Evolutionary conservation across 2,888 invertebrate species (phyloP).

Genomic region (Blastobasis adustella): DNA sequence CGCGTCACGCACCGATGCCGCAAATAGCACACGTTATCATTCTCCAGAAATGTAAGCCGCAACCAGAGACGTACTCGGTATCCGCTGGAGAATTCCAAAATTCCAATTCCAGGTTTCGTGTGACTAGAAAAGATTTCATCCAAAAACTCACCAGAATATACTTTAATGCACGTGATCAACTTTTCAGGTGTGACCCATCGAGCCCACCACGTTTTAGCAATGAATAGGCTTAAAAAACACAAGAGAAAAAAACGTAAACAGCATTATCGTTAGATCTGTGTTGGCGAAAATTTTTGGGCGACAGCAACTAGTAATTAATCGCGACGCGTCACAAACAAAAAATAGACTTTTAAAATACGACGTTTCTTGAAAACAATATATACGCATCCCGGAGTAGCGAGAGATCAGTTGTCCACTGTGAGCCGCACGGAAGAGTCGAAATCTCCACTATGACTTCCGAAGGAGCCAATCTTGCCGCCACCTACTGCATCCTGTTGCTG

Average conservation of each 20-base stretch:
- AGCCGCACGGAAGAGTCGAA: too few species aligned
- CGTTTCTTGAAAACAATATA: constrained; percentile 8
- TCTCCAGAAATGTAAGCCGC: constrained; percentile 50
- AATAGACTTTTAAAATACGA: constrained; percentile 9
- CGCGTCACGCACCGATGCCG: constrained; percentile 14
- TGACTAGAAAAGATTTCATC: too few species aligned
- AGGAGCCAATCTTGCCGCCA: constrained; percentile 78
- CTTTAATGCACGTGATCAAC: not conserved
- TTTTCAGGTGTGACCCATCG: not conserved
- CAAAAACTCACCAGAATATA: too few species aligned
- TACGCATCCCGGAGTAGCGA: constrained; percentile 21
- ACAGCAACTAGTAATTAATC: constrained; percentile 11
- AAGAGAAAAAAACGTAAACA: constrained; percentile 10
- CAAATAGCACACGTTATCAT: constrained; percentile 62
- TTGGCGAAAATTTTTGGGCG: constrained; percentile 4
- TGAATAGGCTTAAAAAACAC: too few species aligned
- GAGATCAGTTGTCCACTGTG: too few species aligned
- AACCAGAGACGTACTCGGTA: constrained; percentile 46
- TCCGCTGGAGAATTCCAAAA: constrained; percentile 45
- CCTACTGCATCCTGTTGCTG: constrained; percentile 78
- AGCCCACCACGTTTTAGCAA: not conserved
- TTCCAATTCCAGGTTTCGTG: too few species aligned
- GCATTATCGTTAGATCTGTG: constrained; percentile 2
- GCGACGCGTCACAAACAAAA: constrained; percentile 11
- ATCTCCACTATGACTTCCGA: constrained; percentile 49